Percentiles rank a stretch among this genome's conserved stretches.
phyloP scores from a whole-genome alignment of 2,888 invertebrate species.

The Celastrina argiolus region DNA sequence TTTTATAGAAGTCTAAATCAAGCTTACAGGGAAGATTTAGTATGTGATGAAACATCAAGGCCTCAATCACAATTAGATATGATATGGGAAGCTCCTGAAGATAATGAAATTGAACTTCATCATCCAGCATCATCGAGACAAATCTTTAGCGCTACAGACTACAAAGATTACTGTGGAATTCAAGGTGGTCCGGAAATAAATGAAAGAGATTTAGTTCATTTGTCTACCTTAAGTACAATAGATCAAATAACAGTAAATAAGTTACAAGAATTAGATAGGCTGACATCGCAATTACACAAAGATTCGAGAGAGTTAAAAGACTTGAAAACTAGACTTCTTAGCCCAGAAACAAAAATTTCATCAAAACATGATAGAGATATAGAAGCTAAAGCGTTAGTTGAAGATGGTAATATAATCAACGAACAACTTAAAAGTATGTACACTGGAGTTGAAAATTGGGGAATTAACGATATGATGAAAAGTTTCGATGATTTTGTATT shows the following conservation, averaged over 20 bases:
- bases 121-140: slow-evolving; percentile 77
- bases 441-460: slow-evolving; percentile 82
- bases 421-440: slow-evolving; percentile 84
- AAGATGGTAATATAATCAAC: slow-evolving; percentile 82
- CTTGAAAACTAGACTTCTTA: slow-evolving; percentile 83
- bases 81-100: slow-evolving; percentile 92
- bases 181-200: slow-evolving; percentile 84
- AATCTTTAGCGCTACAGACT: slow-evolving; percentile 86
- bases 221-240: slow-evolving; percentile 85
- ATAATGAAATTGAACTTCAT: slow-evolving; percentile 78
- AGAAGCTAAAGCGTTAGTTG: slow-evolving; percentile 78
- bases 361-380: slow-evolving; percentile 72
- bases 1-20: slow-evolving; percentile 93
- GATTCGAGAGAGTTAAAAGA: slow-evolving; percentile 88
- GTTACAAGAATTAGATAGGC: slow-evolving; percentile 86
- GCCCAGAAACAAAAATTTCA: slow-evolving; percentile 77
- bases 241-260: slow-evolving; percentile 88
- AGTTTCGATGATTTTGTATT: slow-evolving; percentile 79
- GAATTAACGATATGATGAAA: slow-evolving; percentile 81
- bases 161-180: slow-evolving; percentile 85
- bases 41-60: slow-evolving; percentile 79
- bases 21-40: slow-evolving; percentile 89
- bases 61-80: slow-evolving; percentile 87
- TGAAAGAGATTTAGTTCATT: slow-evolving; percentile 87
- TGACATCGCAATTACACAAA: slow-evolving; percentile 86